Base-by-base conservation (phyloP, 2,888 invertebrate species). In the Lasioglossum calceatum region DNA sequence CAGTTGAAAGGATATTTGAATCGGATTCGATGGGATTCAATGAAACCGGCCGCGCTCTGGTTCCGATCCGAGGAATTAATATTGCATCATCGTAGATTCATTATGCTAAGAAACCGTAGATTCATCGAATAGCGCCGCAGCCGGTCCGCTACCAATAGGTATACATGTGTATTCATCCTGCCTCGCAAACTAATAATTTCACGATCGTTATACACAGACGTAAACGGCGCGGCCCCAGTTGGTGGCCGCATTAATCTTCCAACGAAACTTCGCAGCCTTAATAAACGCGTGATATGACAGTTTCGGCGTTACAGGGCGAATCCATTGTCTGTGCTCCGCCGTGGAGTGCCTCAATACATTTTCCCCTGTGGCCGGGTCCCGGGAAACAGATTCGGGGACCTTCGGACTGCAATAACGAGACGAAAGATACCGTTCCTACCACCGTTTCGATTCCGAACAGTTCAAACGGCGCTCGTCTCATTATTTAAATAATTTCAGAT, bases 211-310 rank as follows among this genome's bases (percentile, higher is more conserved):
- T 72, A 71, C 70, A 16, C 32, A 44, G 61, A 74, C 44, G 54
- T 81, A 77, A 61, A 61, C n/a, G 44, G n/a, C n/a, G 71, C 32
- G n/a, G 67, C 39, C 86, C 36, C 81, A 54, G 81, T 76, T 73
- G 87, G 82, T 73, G 79, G 84, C 76, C 85, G 87, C 85, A 92
- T 91, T 91, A 87, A 91, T 92, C 91, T 91, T 86, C 80, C 79
- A 27, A 27, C 27, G 36, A 82, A 84, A 88, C 54, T 88, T 86
- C 27, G 84, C 75, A 83, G 70, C 88, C 76, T 86, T 90, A 88
- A 92, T 91, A 87, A 89, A 85, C 79, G 88, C 87, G 79, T 91
- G 92, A 91, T 88, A 73, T 77, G 92, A 88, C 85, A 89, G 77
- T 91, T 90, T 89, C 75, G 75, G 47, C 78, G 72, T 84, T 82